Evolutionary conservation across 2,888 invertebrate species (phyloP).

Genomic region (Nematopogon swammerdamellus): DNA sequence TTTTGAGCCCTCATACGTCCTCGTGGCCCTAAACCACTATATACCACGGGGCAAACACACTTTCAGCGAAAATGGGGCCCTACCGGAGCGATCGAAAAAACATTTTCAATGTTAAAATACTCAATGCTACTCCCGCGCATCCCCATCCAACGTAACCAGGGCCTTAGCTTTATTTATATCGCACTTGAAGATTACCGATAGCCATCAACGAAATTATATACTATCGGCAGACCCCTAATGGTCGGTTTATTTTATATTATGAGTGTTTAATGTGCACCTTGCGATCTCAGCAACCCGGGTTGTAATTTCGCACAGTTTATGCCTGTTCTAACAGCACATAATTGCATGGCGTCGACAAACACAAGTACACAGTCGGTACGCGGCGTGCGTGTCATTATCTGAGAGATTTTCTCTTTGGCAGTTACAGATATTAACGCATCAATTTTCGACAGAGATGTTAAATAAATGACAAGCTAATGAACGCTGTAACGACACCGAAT

Average conservation of each 20-base stretch:
- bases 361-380: not conserved
- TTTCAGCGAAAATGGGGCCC: too few species aligned
- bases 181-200: constrained; percentile 7
- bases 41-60: too few species aligned
- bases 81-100: too few species aligned
- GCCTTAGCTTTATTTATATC: constrained; percentile 5
- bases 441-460: not conserved
- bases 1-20: too few species aligned
- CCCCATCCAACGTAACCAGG: not conserved
- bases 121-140: too few species aligned
- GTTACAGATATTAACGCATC: not conserved
- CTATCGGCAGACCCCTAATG: constrained; percentile 5
- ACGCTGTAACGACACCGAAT: too few species aligned
- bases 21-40: too few species aligned
- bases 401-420: not conserved
- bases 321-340: constrained; percentile 1
- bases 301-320: constrained; percentile 1
- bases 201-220: constrained; percentile 8
- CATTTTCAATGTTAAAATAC: too few species aligned
- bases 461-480: too few species aligned
- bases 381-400: not conserved
- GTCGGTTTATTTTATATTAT: constrained; percentile 6
- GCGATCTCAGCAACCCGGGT: not conserved
- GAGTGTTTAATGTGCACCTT: constrained; percentile 8
- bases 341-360: not conserved